Percentiles rank a stretch among this genome's conserved stretches.
phyloP scores from a whole-genome alignment of 2,113 vertebrate genomes.

The Gopherus evgoodei region DNA sequence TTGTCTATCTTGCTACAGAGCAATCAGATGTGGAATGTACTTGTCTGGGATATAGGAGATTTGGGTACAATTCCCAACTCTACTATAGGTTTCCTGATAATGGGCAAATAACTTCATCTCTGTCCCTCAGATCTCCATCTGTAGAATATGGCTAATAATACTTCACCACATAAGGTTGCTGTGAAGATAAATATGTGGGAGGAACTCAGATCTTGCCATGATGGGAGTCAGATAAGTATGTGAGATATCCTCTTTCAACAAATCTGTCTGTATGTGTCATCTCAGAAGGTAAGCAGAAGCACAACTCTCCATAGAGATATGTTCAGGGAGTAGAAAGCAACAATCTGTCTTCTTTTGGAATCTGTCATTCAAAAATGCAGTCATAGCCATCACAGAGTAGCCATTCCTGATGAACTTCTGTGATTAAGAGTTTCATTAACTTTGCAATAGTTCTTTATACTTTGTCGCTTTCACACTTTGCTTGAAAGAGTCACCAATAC shows the following conservation, averaged over 20 bases:
- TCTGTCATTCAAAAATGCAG: neutral
- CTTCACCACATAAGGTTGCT: too few species aligned
- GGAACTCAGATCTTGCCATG: neutral
- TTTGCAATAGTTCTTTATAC: neutral
- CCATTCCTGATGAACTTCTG: neutral
- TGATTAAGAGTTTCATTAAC: neutral
- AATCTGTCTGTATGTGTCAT: neutral
- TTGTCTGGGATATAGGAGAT: neutral
- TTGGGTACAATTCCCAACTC: fast-evolving
- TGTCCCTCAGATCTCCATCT: too few species aligned
- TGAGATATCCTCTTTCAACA: neutral
- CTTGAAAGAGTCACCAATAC: neutral
- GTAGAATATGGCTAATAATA: too few species aligned
- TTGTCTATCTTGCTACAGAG: too few species aligned
- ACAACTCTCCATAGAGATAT: neutral
- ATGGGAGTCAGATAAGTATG: neutral
- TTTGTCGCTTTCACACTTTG: neutral
- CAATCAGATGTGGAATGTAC: neutral
- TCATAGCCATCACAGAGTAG: neutral
- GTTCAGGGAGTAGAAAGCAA: neutral
- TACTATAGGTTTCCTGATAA: neutral
- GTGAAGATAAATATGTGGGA: neutral
- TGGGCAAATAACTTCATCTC: neutral
- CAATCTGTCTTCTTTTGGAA: neutral
- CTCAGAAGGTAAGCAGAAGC: neutral